phyloP scores from a whole-genome alignment of 2,888 invertebrate genomes.

The Drosophila meridiana region DNA sequence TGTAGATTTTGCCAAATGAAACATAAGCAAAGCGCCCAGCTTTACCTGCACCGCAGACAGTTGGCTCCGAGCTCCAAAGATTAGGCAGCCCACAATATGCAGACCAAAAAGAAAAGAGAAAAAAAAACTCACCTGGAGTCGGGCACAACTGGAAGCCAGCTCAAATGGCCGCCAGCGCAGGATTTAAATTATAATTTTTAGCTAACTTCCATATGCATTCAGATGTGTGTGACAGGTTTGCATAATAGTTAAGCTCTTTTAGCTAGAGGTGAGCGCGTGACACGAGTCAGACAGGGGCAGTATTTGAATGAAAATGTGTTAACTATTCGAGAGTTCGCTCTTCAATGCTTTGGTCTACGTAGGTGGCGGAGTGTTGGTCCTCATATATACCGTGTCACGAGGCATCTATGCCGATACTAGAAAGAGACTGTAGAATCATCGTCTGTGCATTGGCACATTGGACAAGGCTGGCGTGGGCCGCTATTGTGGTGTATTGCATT shows the following conservation, averaged over 20 bases:
- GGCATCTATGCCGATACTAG: too few species aligned
- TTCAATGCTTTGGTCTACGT: too few species aligned
- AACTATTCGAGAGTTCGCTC: too few species aligned
- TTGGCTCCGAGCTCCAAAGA: constrained; percentile 37
- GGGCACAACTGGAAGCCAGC: constrained; percentile 1
- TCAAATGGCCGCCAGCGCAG: constrained; percentile 7
- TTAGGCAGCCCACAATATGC: constrained; percentile 29
- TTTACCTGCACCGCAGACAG: constrained; percentile 44
- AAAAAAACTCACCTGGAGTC: background rate
- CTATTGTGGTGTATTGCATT: too few species aligned
- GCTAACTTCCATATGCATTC: background rate
- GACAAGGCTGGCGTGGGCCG: too few species aligned
- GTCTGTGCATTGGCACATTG: too few species aligned
- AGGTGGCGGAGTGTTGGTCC: too few species aligned
- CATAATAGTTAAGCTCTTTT: background rate
- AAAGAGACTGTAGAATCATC: too few species aligned
- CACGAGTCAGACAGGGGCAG: background rate
- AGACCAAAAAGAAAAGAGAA: background rate
- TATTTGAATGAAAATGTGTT: too few species aligned
- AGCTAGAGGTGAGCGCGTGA: background rate
- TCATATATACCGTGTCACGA: too few species aligned
- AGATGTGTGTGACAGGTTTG: background rate
- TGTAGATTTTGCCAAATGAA: constrained; percentile 79
- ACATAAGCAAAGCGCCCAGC: constrained; percentile 66
- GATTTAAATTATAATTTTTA: constrained; percentile 29